Evolutionary conservation across 2,113 vertebrate species (phyloP).

Genomic region (Sylvietta virens): DNA sequence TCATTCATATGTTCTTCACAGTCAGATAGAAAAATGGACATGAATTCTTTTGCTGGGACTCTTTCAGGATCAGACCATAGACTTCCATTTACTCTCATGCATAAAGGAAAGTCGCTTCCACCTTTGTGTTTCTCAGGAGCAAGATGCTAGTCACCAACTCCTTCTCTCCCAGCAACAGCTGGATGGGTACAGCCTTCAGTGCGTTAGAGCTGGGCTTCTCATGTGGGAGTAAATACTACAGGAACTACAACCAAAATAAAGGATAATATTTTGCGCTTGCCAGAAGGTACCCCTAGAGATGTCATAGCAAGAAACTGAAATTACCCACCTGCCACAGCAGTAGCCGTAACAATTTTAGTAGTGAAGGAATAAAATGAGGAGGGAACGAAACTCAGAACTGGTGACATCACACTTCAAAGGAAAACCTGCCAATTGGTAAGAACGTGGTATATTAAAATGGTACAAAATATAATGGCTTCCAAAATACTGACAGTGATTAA

Average conservation of each 20-base stretch:
- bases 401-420: slow-evolving; percentile 16
- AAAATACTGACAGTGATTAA: slow-evolving; percentile 59
- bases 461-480: slow-evolving; percentile 18
- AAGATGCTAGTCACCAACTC: neutral
- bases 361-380: neutral
- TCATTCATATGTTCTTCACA: neutral
- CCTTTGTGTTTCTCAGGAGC: neutral
- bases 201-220: neutral
- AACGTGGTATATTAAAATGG: neutral
- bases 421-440: neutral
- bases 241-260: neutral
- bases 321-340: neutral
- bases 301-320: slow-evolving; percentile 1
- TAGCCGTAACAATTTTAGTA: neutral
- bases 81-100: neutral
- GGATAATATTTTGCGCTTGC: neutral
- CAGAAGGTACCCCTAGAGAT: neutral
- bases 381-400: neutral
- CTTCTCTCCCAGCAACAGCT: neutral
- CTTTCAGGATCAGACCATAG: neutral
- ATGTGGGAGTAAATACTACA: neutral
- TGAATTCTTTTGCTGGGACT: neutral
- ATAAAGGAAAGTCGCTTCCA: neutral
- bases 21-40: neutral
- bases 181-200: neutral